Conservation (phyloP, 2,797 vertebrate genomes). For the Nannoperca obscura region DNA sequence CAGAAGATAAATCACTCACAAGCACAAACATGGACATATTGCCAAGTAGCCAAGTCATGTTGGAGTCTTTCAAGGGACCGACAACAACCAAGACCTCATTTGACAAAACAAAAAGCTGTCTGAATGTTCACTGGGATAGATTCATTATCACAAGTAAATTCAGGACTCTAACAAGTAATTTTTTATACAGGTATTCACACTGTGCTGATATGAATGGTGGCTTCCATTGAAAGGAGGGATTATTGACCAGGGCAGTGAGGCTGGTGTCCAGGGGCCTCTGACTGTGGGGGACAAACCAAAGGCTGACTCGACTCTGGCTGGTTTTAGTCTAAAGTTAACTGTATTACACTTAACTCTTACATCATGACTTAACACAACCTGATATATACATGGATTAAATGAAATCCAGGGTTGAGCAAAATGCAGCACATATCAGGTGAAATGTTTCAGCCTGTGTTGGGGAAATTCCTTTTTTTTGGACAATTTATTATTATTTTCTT, state of each 20-base stretch:
- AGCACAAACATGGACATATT: background rate
- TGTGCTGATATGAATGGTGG: background rate
- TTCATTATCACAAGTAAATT: constrained; percentile 4
- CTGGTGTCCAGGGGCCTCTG: background rate
- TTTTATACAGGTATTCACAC: background rate
- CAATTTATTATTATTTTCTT: background rate
- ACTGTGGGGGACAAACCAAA: background rate
- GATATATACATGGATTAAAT: background rate
- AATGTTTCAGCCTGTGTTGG: background rate
- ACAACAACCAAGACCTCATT: background rate
- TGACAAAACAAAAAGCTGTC: constrained; percentile 1
- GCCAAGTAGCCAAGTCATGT: background rate
- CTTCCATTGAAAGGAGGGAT: background rate
- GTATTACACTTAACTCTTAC: background rate
- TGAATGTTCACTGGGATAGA: background rate
- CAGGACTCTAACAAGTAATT: background rate
- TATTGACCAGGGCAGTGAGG: too few relatives aligned
- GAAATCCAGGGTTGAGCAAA: background rate
- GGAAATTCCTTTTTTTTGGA: background rate
- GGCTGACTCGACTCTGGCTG: rapidly evolving
- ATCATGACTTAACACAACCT: background rate
- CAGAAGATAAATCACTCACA: background rate
- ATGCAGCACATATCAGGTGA: background rate
- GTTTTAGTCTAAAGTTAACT: background rate
- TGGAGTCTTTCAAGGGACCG: background rate